phyloP scores from a whole-genome alignment of 2,113 vertebrate genomes.

The Colossoma macropomum region DNA sequence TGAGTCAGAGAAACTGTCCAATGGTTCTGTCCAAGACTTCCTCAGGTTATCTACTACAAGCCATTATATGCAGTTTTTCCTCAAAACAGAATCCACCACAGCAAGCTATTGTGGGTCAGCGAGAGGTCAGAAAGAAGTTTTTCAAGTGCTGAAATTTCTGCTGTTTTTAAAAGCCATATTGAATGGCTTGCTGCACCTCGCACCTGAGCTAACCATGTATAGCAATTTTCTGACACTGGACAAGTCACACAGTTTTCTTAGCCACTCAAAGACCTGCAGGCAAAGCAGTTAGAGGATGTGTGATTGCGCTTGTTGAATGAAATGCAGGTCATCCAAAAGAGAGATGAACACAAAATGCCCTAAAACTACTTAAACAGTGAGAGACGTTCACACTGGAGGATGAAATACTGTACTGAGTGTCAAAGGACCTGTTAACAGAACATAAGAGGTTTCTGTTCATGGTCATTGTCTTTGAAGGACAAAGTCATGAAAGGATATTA shows the following conservation, averaged over 20 bases:
- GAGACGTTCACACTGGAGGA: slow-evolving; percentile 15
- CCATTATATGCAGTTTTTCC: neutral
- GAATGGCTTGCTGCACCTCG: too few relatives aligned
- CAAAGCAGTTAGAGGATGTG: too few relatives aligned
- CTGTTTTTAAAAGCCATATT: neutral
- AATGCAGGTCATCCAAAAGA: slow-evolving; percentile 4
- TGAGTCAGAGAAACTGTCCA: neutral
- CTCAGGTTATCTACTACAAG: neutral
- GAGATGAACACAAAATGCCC: neutral
- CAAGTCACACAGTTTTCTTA: too few relatives aligned
- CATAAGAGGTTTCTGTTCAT: neutral
- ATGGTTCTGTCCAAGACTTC: neutral
- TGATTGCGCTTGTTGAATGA: slow-evolving; percentile 8
- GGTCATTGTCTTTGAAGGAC: neutral
- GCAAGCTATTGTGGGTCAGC: neutral
- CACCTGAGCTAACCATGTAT: neutral
- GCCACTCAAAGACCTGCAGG: too few relatives aligned
- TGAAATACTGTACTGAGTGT: slow-evolving; percentile 23
- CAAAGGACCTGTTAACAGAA: slow-evolving; percentile 19
- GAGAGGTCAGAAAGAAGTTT: neutral
- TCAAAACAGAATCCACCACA: neutral
- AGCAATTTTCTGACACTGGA: too few relatives aligned
- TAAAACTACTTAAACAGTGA: slow-evolving; percentile 16
- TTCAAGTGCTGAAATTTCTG: neutral
- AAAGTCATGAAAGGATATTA: slow-evolving; percentile 15